These are phyloP conservation scores for Monochamus saltuarius DNA, from an alignment of 1,140 invertebrate species.

Conservation along the genomic window DNA sequence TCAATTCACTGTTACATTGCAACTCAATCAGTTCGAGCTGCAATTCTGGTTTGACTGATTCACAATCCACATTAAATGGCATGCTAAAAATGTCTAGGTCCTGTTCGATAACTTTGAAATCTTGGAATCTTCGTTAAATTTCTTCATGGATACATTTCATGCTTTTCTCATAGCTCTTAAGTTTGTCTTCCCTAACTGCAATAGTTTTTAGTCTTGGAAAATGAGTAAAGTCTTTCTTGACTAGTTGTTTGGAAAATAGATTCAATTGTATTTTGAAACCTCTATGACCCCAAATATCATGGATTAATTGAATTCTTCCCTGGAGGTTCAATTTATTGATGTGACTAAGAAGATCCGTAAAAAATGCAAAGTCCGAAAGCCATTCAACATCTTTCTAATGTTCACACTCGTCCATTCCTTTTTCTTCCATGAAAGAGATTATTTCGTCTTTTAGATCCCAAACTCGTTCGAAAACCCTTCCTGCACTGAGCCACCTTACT, in stretches of 20 bases:
- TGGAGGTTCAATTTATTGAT: background rate
- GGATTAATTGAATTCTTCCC: background rate
- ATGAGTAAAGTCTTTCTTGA: conserved; percentile 12
- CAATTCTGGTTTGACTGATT: conserved; percentile 12
- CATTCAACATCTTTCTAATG: background rate
- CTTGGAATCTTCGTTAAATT: background rate
- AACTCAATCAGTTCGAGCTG: conserved; percentile 7
- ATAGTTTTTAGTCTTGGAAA: conserved; percentile 1
- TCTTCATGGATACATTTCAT: background rate
- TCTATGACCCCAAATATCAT: conserved; percentile 8
- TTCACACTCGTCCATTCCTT: background rate
- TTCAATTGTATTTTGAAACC: conserved; percentile 9
- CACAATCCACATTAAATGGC: conserved; percentile 5
- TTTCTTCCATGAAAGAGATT: background rate
- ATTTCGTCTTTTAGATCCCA: conserved; percentile 23
- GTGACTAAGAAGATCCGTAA: too few species aligned
- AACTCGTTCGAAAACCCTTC: conserved; percentile 16
- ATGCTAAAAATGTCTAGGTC: background rate
- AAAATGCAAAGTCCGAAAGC: background rate
- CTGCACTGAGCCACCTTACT: conserved; percentile 43
- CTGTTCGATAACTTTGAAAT: too few species aligned
- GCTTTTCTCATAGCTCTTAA: conserved; percentile 13
- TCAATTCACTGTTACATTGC: conserved; percentile 8
- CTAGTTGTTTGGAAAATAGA: conserved; percentile 15
- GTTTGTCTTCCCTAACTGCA: conserved; percentile 8